A percentile compares a stretch with the other conserved stretches of the same genome.
Conservation (phyloP, 1,140 invertebrate species). For the Drosophila yakuba region DNA sequence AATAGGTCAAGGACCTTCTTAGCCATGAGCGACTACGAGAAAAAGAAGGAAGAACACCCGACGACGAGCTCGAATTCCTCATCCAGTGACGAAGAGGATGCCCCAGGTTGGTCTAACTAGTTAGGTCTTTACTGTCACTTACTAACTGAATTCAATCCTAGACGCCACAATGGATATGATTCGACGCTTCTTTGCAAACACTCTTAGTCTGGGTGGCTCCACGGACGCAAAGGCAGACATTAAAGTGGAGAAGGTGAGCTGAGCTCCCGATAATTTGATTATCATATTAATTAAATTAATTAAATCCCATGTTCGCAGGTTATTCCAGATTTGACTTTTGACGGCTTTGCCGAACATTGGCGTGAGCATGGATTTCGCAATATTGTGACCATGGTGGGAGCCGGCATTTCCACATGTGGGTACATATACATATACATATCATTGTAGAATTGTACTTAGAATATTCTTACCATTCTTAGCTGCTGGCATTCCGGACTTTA, state of each 20-base stretch:
- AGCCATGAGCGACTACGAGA: constrained; percentile 15
- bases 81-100: constrained; percentile 24
- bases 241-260: constrained; percentile 50
- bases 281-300: background rate
- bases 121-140: constrained; percentile 16
- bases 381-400: constrained; percentile 96
- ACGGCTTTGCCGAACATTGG: constrained; percentile 90
- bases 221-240: constrained; percentile 10
- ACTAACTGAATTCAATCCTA: constrained; percentile 6
- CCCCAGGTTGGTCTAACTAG: constrained; percentile 11
- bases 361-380: constrained; percentile 92
- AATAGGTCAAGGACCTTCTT: background rate
- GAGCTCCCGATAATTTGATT: background rate
- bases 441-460: background rate
- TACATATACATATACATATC: background rate
- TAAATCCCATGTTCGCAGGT: constrained; percentile 71
- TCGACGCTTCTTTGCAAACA: constrained; percentile 58
- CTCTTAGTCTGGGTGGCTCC: constrained; percentile 35
- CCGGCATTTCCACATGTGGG: constrained; percentile 97
- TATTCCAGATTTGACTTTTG: constrained; percentile 87
- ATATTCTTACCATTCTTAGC: constrained; percentile 86
- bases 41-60: background rate
- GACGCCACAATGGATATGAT: constrained; percentile 62
- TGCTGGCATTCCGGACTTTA: constrained; percentile 97
- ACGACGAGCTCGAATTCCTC: background rate